Percentiles rank a stretch among this genome's conserved stretches.
phyloP scores from a whole-genome alignment of 2,113 vertebrate species.

The Urocynchramus pylzowi region DNA sequence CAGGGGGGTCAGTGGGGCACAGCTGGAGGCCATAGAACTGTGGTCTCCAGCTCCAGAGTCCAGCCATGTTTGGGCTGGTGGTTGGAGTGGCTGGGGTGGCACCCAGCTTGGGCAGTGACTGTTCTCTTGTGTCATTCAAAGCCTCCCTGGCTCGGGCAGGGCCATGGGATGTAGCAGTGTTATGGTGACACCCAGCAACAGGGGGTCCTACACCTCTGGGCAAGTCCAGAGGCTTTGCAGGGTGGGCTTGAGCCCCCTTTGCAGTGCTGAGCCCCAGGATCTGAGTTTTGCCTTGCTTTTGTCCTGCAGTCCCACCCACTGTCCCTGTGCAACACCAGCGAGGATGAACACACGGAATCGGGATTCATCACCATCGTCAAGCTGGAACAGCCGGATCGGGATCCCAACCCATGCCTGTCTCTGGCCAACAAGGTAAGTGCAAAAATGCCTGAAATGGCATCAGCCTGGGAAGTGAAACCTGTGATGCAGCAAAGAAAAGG shows the following conservation, averaged over 20 bases:
- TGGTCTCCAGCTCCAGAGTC: neutral
- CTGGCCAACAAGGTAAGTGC: constrained; percentile 88
- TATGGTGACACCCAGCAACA: neutral
- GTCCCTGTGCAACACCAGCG: constrained; percentile 95
- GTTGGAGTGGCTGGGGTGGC: neutral
- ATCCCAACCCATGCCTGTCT: constrained; percentile 85
- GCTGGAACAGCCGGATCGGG: constrained; percentile 84
- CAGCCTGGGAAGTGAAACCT: neutral
- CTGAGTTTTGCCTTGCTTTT: neutral
- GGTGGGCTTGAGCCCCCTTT: neutral
- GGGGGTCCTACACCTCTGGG: neutral
- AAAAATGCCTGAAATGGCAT: neutral
- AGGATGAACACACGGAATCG: constrained; percentile 89
- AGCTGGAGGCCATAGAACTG: neutral
- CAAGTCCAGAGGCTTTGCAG: neutral
- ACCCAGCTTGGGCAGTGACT: neutral
- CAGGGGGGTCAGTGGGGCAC: fast-evolving
- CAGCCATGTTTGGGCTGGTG: neutral
- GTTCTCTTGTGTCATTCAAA: neutral
- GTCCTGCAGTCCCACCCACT: constrained; percentile 89
- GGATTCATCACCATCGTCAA: constrained; percentile 97
- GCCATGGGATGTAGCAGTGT: neutral
- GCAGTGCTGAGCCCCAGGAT: neutral
- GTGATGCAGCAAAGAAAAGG: neutral
- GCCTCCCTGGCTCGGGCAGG: neutral